Evolutionary conservation across 2,888 invertebrate species (phyloP).

Genomic region (Brenthis ino): DNA sequence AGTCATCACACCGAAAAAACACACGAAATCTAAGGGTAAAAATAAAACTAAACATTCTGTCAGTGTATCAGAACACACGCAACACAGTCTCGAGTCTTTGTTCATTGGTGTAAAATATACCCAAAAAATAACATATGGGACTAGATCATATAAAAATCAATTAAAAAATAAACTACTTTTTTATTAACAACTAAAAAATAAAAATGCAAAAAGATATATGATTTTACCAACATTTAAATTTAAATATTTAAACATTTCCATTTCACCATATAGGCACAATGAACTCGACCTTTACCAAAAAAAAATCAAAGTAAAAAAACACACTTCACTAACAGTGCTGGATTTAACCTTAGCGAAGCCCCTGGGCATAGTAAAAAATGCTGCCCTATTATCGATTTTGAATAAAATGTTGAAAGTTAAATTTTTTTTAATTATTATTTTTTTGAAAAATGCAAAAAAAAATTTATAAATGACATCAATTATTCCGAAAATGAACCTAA

Average conservation of each 20-base stretch:
- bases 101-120: conserved; percentile 47
- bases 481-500: no score
- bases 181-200: neutral
- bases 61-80: conserved; percentile 63
- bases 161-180: neutral
- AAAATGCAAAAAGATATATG: no score
- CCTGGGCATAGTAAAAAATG: no score
- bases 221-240: no score
- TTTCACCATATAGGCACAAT: no score
- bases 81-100: conserved; percentile 64
- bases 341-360: no score
- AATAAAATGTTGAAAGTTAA: no score
- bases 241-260: no score
- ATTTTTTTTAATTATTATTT: no score
- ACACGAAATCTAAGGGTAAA: conserved; percentile 11
- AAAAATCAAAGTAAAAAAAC: neutral
- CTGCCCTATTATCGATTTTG: no score
- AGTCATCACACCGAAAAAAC: conserved; percentile 24
- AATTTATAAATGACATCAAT: no score
- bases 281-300: neutral
- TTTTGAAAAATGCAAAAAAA: no score
- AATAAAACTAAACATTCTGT: conserved; percentile 39
- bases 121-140: neutral
- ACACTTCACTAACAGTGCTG: neutral
- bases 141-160: neutral